Percentiles rank a stretch among this genome's conserved stretches.
Conservation (phyloP, 2,113 vertebrate genomes). For the Archilochus colubris region DNA sequence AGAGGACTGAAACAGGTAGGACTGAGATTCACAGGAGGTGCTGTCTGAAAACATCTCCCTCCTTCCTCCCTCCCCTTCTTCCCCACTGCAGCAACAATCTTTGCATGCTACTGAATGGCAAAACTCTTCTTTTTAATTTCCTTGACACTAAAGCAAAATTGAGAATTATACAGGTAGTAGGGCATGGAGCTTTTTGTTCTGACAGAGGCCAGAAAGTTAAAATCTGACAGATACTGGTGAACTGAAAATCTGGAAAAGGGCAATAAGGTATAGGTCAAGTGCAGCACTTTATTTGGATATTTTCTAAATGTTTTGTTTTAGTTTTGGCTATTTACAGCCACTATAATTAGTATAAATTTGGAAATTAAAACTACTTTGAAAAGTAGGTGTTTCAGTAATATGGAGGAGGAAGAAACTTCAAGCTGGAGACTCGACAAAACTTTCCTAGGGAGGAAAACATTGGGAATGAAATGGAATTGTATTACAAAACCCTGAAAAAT, state of each 20-base stretch:
- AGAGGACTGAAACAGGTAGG: neutral
- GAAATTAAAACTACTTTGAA: conserved; percentile 34
- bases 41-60: neutral
- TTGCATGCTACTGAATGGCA: neutral
- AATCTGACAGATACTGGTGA: neutral
- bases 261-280: conserved; percentile 9
- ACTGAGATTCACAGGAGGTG: neutral
- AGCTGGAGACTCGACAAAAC: neutral
- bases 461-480: neutral
- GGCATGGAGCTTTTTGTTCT: neutral
- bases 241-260: conserved; percentile 24
- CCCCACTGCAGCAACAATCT: neutral
- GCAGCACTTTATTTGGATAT: conserved; percentile 27
- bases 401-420: conserved; percentile 1
- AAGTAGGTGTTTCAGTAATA: neutral
- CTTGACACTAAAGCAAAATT: neutral
- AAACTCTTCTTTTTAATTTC: neutral
- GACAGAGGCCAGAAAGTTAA: neutral
- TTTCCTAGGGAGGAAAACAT: neutral
- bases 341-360: conserved; percentile 22
- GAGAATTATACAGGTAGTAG: neutral
- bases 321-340: neutral
- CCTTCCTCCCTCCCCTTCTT: neutral
- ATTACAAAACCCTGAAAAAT: neutral
- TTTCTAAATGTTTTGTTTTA: conserved; percentile 10